Evolutionary conservation across 2,888 invertebrate species (phyloP).

Genomic region (Agapostemon virescens): DNA sequence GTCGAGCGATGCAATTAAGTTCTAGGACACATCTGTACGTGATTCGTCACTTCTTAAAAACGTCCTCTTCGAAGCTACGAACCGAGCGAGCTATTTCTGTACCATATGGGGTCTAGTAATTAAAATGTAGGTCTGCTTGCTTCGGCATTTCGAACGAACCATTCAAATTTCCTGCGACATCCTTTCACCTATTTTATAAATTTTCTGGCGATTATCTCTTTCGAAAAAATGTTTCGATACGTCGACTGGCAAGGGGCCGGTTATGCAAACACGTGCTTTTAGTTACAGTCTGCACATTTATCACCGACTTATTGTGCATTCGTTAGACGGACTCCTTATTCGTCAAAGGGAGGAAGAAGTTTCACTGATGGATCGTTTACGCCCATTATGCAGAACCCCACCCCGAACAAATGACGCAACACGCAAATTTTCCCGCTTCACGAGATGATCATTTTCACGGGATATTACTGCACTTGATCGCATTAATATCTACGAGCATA

Average conservation of each 20-base stretch:
- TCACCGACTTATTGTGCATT: not conserved
- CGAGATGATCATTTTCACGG: constrained; percentile 61
- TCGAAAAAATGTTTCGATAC: not conserved
- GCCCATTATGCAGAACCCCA: constrained; percentile 34
- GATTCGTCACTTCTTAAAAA: constrained; percentile 33
- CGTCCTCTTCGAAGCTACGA: not conserved
- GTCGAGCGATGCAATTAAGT: not conserved
- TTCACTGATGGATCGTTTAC: constrained; percentile 40
- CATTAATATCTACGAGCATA: constrained; percentile 44
- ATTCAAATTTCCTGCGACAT: not conserved
- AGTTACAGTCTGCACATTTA: not conserved
- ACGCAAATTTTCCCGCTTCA: constrained; percentile 52
- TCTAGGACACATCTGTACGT: constrained; percentile 28
- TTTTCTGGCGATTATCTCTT: not conserved
- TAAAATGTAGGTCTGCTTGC: not conserved
- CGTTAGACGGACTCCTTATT: constrained; percentile 17
- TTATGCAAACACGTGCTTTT: not conserved
- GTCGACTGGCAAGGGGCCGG: not conserved
- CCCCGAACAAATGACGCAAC: constrained; percentile 41
- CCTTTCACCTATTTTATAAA: no score
- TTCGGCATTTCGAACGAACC: not conserved
- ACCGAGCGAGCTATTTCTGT: constrained; percentile 19
- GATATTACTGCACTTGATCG: constrained; percentile 67
- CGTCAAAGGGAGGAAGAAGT: constrained; percentile 18
- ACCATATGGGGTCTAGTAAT: not conserved